phyloP scores from a whole-genome alignment of 1,140 invertebrate species.

The Sitodiplosis mosellana region DNA sequence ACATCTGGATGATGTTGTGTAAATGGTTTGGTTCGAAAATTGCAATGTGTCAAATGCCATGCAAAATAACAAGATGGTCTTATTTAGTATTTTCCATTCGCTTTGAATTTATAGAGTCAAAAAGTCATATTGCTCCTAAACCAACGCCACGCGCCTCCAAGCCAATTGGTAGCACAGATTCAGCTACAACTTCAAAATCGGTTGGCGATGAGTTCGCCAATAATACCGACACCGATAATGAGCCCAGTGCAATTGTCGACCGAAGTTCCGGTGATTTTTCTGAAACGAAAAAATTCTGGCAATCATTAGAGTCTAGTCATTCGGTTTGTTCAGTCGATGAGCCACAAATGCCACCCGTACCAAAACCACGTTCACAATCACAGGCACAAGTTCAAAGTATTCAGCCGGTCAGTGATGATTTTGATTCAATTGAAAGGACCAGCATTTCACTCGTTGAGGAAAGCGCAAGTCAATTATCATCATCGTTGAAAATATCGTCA shows the following conservation, averaged over 20 bases:
- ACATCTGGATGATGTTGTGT: too few species aligned
- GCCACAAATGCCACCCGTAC: slow-evolving; percentile 11
- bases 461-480: background rate
- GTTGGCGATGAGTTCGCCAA: background rate
- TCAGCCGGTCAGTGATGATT: background rate
- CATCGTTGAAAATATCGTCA: slow-evolving; percentile 2
- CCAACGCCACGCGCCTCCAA: slow-evolving; percentile 11
- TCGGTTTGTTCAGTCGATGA: background rate
- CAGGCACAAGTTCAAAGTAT: background rate
- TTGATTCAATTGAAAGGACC: background rate
- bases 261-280: slow-evolving; percentile 1
- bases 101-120: slow-evolving; percentile 6
- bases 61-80: too few species aligned
- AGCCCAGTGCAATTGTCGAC: background rate
- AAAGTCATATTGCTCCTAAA: slow-evolving; percentile 8
- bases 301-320: slow-evolving; percentile 11
- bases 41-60: too few species aligned
- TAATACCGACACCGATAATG: background rate
- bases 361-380: slow-evolving; percentile 16
- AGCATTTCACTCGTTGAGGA: background rate
- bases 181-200: background rate
- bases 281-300: slow-evolving; percentile 8
- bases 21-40: too few species aligned
- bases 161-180: slow-evolving; percentile 1
- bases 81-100: background rate